Percentiles rank a stretch among this genome's conserved stretches.
These are phyloP conservation scores for Drosophila ogumai DNA, from an alignment of 1,140 invertebrate species.

Conservation along the genomic window DNA sequence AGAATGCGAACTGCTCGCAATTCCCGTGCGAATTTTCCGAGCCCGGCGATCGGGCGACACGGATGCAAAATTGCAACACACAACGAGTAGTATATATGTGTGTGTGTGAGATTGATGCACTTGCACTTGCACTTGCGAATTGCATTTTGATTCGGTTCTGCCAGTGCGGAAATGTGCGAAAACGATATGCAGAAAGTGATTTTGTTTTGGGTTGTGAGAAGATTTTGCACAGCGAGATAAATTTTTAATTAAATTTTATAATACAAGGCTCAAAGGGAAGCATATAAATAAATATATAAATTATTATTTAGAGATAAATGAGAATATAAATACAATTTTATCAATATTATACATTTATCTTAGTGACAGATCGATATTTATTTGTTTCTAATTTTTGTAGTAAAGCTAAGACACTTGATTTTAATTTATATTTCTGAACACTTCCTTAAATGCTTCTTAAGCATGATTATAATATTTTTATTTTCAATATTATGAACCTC, in stretches of 20 bases:
- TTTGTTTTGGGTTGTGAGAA: conserved; percentile 43
- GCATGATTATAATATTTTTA: not conserved
- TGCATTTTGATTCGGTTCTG: conserved; percentile 74
- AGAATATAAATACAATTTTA: not conserved
- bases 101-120: conserved; percentile 45
- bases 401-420: not conserved
- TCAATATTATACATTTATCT: not conserved
- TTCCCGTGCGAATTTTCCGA: conserved; percentile 53
- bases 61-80: conserved; percentile 65
- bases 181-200: conserved; percentile 60
- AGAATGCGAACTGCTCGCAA: conserved; percentile 60
- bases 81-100: conserved; percentile 11
- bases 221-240: conserved; percentile 1
- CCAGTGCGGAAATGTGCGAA: conserved; percentile 79
- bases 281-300: not conserved
- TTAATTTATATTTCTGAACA: not conserved
- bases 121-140: conserved; percentile 74
- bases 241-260: not conserved
- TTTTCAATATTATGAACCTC: too few species aligned
- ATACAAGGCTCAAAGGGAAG: not conserved
- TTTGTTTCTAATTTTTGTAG: not conserved
- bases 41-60: conserved; percentile 71
- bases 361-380: too few species aligned
- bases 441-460: not conserved
- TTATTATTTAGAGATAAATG: not conserved